phyloP scores from a whole-genome alignment of 2,113 vertebrate genomes.

The Dromiciops gliroides region DNA sequence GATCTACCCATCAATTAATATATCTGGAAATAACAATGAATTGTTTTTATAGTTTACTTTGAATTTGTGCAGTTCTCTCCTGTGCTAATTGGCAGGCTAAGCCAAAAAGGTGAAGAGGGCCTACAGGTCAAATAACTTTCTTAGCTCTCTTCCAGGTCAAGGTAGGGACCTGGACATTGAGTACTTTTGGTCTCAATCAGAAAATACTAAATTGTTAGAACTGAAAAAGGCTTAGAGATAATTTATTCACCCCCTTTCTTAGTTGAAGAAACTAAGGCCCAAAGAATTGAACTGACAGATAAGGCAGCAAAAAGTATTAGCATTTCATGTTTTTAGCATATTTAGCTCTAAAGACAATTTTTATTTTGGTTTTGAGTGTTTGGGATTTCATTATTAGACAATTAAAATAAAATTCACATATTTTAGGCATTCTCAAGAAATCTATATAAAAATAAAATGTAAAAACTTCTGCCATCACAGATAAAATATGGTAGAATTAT shows the following conservation, averaged over 20 bases:
- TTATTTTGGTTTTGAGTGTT: neutral
- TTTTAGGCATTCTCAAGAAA: constrained; percentile 35
- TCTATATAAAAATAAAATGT: constrained; percentile 46
- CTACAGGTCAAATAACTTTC: neutral
- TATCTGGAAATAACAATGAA: constrained; percentile 38
- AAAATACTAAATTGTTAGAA: neutral
- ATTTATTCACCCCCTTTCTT: neutral
- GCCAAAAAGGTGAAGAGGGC: neutral
- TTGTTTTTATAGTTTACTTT: constrained; percentile 27
- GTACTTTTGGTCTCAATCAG: neutral
- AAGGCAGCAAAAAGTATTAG: neutral
- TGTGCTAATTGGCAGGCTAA: neutral
- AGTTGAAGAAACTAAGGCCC: neutral
- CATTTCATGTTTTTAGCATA: neutral
- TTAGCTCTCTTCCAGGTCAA: constrained; percentile 10
- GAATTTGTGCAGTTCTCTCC: neutral
- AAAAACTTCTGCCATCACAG: constrained; percentile 41
- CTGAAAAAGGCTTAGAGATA: neutral
- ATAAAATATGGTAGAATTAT: constrained; percentile 30
- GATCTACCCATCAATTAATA: constrained; percentile 43
- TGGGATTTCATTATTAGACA: constrained; percentile 6
- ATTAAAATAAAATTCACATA: constrained; percentile 47
- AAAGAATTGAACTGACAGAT: neutral
- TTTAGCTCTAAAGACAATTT: neutral
- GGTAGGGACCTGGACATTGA: neutral